Conservation (phyloP, 1,140 invertebrate genomes). For the Lasioglossum albipes region DNA sequence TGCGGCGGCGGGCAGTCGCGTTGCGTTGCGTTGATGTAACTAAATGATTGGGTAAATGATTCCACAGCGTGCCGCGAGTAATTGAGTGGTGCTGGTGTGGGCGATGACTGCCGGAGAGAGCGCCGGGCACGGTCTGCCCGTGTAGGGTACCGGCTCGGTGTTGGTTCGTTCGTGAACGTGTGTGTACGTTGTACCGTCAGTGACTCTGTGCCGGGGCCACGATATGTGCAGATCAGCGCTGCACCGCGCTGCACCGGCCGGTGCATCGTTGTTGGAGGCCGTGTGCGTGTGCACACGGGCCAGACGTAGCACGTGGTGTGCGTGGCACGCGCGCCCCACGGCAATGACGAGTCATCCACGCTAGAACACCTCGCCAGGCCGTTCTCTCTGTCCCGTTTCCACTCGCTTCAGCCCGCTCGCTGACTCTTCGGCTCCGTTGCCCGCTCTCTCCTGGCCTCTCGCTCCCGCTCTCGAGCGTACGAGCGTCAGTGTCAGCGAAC, state of each 20-base stretch:
- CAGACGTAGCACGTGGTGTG: slow-evolving; percentile 53
- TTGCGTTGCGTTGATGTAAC: slow-evolving; percentile 79
- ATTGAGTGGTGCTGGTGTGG: slow-evolving; percentile 78
- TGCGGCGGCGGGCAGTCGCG: slow-evolving; percentile 61
- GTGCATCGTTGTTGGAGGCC: slow-evolving; percentile 53
- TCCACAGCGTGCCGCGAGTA: slow-evolving; percentile 80
- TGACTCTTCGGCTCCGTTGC: slow-evolving; percentile 43
- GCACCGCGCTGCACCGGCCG: slow-evolving; percentile 35
- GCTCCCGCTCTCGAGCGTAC: slow-evolving; percentile 31
- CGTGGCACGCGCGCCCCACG: slow-evolving; percentile 78
- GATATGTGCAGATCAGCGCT: slow-evolving; percentile 51
- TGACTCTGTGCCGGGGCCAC: slow-evolving; percentile 21
- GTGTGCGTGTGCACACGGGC: slow-evolving; percentile 42
- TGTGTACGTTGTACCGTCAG: slow-evolving; percentile 19
- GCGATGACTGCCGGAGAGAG: slow-evolving; percentile 75
- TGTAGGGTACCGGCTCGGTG: background rate
- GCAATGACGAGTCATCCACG: slow-evolving; percentile 81
- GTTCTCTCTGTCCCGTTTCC: slow-evolving; percentile 49
- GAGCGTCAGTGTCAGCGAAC: slow-evolving; percentile 40
- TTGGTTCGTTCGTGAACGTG: background rate
- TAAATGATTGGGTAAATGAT: slow-evolving; percentile 82
- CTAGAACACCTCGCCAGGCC: slow-evolving; percentile 76
- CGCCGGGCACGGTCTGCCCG: slow-evolving; percentile 9
- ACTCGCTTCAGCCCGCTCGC: slow-evolving; percentile 46
- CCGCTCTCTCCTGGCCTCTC: slow-evolving; percentile 28